Percentiles rank a stretch among this genome's conserved stretches.
These are phyloP conservation scores for Isurus oxyrinchus DNA, from an alignment of 2,113 vertebrate species.

Conservation along the genomic window DNA sequence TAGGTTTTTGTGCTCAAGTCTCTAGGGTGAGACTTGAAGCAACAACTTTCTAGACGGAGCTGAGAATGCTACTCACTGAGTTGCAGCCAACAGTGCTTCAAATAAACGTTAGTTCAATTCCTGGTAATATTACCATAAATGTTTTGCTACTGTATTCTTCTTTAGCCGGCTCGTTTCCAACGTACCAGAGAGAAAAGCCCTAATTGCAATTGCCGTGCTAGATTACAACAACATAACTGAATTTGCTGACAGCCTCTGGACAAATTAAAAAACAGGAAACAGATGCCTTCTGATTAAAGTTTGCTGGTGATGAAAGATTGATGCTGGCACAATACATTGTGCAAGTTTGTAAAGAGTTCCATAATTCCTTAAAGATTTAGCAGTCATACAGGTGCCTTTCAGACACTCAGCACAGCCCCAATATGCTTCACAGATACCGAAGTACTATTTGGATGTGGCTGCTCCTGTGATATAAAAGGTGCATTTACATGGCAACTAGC, in stretches of 20 bases:
- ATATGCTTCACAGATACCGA: not conserved
- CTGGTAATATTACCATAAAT: not conserved
- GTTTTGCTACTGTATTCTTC: no score
- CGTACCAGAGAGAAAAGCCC: not conserved
- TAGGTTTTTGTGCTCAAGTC: not conserved
- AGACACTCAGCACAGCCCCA: not conserved
- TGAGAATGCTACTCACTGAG: not conserved
- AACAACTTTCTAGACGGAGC: not conserved
- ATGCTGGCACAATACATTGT: not conserved
- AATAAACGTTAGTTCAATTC: not conserved
- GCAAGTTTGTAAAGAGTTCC: not conserved
- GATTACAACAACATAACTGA: not conserved
- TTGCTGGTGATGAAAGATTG: constrained; percentile 2
- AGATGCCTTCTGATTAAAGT: not conserved
- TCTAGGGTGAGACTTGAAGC: not conserved
- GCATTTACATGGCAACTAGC: not conserved
- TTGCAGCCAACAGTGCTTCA: not conserved
- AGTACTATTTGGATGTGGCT: not conserved
- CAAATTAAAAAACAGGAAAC: constrained; percentile 30
- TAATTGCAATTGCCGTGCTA: not conserved
- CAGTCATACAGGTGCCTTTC: not conserved
- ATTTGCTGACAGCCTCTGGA: not conserved
- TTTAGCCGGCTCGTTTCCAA: not conserved
- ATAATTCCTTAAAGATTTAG: not conserved
- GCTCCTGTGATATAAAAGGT: not conserved